Conservation (phyloP, 2,888 invertebrate genomes). For the Cordylochernes scorpioides region DNA sequence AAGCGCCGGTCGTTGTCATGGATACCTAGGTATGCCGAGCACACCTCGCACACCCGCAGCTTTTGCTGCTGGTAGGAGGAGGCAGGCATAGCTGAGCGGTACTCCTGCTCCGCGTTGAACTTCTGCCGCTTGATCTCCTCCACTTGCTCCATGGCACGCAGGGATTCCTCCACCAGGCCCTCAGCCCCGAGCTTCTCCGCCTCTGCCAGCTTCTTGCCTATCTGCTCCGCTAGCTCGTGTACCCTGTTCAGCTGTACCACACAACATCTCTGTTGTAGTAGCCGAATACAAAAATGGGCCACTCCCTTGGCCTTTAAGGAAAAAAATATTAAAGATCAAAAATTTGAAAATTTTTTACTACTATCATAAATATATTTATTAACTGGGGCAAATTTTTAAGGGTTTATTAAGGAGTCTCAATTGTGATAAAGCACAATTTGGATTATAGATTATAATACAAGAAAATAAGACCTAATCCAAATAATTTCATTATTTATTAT, state of each 20-base stretch:
- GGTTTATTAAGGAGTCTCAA: too few relatives aligned
- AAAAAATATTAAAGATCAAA: too few relatives aligned
- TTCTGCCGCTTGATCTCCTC: conserved; percentile 82
- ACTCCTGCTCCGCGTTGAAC: conserved; percentile 76
- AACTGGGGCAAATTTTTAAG: too few relatives aligned
- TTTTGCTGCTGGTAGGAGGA: conserved; percentile 96
- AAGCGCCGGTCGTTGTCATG: conserved; percentile 93
- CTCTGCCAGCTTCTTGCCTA: conserved; percentile 79
- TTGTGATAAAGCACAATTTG: too few relatives aligned
- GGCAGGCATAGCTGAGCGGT: conserved; percentile 89
- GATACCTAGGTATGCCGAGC: conserved; percentile 91
- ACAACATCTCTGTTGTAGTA: too few relatives aligned
- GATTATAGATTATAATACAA: too few relatives aligned
- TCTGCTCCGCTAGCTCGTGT: conserved; percentile 82
- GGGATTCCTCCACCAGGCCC: conserved; percentile 86
- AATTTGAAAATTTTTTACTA: too few relatives aligned
- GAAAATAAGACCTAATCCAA: too few relatives aligned
- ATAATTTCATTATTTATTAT: too few relatives aligned
- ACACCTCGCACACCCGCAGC: conserved; percentile 83
- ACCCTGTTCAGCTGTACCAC: conserved; percentile 58
- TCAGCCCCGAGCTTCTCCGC: conserved; percentile 84
- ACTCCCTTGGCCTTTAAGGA: too few relatives aligned
- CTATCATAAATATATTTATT: too few relatives aligned
- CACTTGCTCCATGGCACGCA: conserved; percentile 88
- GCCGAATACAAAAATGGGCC: too few relatives aligned